phyloP scores from a whole-genome alignment of 2,797 vertebrate genomes.

The Hipposideros larvatus region DNA sequence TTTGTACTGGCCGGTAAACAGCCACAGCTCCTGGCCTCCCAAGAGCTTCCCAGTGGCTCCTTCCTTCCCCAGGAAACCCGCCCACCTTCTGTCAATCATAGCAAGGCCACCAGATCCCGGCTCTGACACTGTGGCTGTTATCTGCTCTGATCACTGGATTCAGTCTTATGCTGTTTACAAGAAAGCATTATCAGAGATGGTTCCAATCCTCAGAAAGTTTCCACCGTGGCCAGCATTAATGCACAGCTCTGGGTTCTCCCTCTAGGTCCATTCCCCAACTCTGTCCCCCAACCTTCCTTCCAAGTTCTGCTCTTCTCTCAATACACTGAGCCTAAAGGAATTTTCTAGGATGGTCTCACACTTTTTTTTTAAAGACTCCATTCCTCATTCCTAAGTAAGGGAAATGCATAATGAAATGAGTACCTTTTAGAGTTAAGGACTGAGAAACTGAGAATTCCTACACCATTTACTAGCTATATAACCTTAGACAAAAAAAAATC shows the following conservation, averaged over 20 bases:
- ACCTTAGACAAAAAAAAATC: background rate
- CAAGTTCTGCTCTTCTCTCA: background rate
- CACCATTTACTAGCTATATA: background rate
- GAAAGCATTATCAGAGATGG: background rate
- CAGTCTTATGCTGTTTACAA: background rate
- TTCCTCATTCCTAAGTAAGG: background rate
- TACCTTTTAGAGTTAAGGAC: background rate
- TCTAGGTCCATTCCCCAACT: background rate
- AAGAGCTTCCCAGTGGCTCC: background rate
- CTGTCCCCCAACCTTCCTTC: accelerated
- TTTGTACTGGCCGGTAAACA: background rate
- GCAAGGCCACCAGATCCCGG: background rate
- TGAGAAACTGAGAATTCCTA: background rate
- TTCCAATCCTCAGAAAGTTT: background rate
- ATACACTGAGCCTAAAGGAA: background rate
- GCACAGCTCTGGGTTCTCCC: background rate
- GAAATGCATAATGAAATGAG: background rate
- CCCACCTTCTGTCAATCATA: background rate
- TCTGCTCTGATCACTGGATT: background rate
- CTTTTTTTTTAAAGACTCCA: conserved; percentile 1
- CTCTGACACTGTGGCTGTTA: background rate
- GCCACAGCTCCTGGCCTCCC: too few relatives aligned
- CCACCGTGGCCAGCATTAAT: background rate
- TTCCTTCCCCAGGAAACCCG: background rate
- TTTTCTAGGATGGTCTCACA: background rate